Conservation (phyloP, 2,113 vertebrate genomes). For the Cyanistes caeruleus region DNA sequence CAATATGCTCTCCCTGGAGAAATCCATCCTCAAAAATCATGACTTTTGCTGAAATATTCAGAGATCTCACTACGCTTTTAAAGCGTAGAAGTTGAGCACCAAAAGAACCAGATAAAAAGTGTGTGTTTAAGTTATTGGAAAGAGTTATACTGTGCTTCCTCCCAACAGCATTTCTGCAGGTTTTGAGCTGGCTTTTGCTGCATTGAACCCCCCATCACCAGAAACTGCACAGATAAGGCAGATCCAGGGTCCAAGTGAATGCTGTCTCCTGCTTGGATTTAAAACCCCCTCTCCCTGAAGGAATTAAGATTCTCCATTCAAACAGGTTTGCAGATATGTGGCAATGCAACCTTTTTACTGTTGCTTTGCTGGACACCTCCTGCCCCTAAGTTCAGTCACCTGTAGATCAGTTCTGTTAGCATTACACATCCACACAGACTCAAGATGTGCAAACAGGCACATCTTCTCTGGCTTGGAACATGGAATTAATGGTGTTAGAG, state of each 20-base stretch:
- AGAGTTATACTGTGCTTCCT: background rate
- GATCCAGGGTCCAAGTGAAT: background rate
- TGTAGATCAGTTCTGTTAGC: background rate
- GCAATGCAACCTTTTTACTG: background rate
- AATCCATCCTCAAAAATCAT: background rate
- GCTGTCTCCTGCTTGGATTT: background rate
- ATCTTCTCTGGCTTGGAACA: background rate
- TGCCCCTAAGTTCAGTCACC: background rate
- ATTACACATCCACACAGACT: background rate
- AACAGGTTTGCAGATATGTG: background rate
- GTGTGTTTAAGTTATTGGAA: background rate
- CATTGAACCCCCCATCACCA: background rate
- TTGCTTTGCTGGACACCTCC: background rate
- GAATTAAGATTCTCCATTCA: background rate
- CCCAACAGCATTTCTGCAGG: background rate
- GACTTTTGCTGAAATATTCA: constrained; percentile 33
- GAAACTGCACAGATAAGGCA: background rate
- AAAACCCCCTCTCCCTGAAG: background rate
- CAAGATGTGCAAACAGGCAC: background rate
- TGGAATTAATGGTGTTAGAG: background rate
- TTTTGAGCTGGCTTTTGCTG: background rate
- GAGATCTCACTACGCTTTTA: background rate
- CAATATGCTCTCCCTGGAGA: constrained; percentile 51
- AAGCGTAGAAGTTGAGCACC: background rate
- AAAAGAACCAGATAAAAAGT: background rate